Conservation (phyloP, 2,797 vertebrate genomes). For the Enteromius trimaculatus region DNA sequence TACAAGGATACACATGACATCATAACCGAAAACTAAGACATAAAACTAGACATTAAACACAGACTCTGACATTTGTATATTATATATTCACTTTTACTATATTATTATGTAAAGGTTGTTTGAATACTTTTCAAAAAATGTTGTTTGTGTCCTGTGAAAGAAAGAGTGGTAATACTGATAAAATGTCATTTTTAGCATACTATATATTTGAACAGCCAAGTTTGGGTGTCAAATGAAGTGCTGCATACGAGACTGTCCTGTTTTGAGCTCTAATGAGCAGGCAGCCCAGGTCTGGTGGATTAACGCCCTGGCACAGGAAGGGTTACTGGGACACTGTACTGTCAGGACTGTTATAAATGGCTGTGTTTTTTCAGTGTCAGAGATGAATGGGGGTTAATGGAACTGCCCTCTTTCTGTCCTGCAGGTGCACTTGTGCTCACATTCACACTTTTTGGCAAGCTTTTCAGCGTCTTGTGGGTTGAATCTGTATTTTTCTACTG, state of each 20-base stretch:
- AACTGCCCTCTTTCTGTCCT: conserved; percentile 46
- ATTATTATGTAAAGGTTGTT: neutral
- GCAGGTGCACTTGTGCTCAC: conserved; percentile 47
- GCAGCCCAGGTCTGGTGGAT: conserved; percentile 30
- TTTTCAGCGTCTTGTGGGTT: neutral
- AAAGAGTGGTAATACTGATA: neutral
- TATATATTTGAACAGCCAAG: neutral
- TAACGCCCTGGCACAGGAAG: conserved; percentile 31
- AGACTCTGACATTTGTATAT: too few species aligned
- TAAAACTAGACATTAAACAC: too few species aligned
- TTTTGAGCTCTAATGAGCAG: conserved; percentile 12
- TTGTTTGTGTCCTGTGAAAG: neutral
- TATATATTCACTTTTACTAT: neutral
- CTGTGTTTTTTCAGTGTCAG: conserved; percentile 48
- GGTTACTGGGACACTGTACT: conserved; percentile 41
- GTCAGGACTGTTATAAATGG: conserved; percentile 48
- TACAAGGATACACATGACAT: too few species aligned
- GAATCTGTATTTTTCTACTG: neutral
- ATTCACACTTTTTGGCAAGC: conserved; percentile 22
- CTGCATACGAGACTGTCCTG: neutral
- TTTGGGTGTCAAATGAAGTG: neutral
- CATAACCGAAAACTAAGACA: too few species aligned
- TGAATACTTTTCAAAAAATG: neutral
- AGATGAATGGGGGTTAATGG: conserved; percentile 56
- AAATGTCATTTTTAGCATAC: neutral